These are phyloP conservation scores for Alfaro cultratus DNA, from an alignment of 2,797 vertebrate genomes.

Conservation along the genomic window DNA sequence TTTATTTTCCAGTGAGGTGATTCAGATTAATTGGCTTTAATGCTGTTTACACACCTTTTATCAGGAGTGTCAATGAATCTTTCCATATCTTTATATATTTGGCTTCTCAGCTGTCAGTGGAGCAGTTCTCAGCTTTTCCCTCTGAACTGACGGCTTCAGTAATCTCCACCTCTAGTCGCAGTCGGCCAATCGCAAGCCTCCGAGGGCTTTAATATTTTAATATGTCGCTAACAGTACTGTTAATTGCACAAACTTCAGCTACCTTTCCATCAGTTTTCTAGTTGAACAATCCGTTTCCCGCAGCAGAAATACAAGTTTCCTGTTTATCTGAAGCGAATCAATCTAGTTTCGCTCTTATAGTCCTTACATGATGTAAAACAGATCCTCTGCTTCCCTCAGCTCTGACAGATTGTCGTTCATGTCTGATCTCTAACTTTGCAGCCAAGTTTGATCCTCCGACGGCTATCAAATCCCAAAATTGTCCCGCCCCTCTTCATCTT, in stretches of 20 bases:
- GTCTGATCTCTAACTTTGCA: constrained; percentile 62
- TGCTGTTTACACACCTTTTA: background rate
- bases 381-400: constrained; percentile 47
- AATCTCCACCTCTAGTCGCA: background rate
- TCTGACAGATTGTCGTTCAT: constrained; percentile 68
- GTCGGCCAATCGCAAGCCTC: background rate
- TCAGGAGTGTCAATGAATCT: background rate
- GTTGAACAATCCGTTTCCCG: background rate
- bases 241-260: background rate
- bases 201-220: background rate
- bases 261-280: background rate
- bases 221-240: background rate
- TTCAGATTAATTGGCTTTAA: background rate
- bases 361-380: background rate
- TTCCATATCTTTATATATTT: background rate
- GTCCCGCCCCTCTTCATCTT: background rate
- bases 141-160: background rate
- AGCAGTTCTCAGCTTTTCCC: constrained; percentile 2
- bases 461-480: constrained; percentile 55
- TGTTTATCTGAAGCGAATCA: background rate
- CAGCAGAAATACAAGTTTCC: background rate
- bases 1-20: background rate
- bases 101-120: background rate
- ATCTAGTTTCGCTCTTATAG: background rate
- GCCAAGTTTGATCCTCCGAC: constrained; percentile 59